Percentiles rank a stretch among this genome's conserved stretches.
These are phyloP conservation scores for Machimus atricapillus DNA, from an alignment of 2,888 invertebrate genomes.

Conservation along the genomic window DNA sequence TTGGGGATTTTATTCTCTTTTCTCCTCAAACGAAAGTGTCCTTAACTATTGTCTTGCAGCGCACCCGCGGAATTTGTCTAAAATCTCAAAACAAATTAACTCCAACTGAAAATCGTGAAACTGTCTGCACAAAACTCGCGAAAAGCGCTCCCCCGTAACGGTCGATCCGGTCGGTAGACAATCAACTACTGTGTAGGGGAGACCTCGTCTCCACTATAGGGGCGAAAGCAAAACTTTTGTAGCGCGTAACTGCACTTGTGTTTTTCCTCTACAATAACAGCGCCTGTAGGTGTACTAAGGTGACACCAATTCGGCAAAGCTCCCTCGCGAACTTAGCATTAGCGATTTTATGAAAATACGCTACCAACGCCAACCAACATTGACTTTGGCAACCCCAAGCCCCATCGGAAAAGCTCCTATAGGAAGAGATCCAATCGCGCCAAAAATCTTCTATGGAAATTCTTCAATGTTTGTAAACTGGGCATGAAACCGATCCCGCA, in stretches of 20 bases:
- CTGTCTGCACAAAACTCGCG: not conserved
- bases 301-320: constrained; percentile 6
- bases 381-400: not conserved
- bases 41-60: not conserved
- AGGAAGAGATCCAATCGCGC: not conserved
- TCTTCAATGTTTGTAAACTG: constrained; percentile 5
- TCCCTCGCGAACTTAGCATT: not conserved
- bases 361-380: not conserved
- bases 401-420: not conserved
- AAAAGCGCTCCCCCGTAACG: constrained; percentile 32
- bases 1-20: not conserved
- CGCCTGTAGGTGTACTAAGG: constrained; percentile 4
- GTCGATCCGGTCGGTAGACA: constrained; percentile 40
- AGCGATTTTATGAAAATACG: not conserved
- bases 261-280: not conserved
- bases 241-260: not conserved
- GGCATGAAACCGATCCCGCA: not conserved
- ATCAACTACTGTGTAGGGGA: constrained; percentile 42
- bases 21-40: not conserved
- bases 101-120: not conserved
- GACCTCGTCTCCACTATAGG: not conserved
- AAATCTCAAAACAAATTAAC: not conserved
- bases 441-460: not conserved
- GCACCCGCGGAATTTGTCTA: not conserved
- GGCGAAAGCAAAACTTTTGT: not conserved